Percentiles rank a stretch among this genome's conserved stretches.
Evolutionary conservation across 35 echinoderm and acorn worm genomes (phyloP).

Genomic region (Holothuria glaberrima): DNA sequence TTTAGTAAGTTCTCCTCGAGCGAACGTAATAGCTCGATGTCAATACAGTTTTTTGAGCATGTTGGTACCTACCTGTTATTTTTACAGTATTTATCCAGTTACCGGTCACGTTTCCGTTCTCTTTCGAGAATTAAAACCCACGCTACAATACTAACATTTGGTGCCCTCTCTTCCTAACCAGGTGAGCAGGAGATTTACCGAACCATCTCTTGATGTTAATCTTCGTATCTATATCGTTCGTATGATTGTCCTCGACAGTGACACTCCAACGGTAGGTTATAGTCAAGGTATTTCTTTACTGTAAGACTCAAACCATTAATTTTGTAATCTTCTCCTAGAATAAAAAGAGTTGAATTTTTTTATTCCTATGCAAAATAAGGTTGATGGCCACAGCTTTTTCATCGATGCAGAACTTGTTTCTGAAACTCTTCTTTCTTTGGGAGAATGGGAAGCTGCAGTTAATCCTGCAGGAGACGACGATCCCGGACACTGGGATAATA

Average conservation of each 20-base stretch:
- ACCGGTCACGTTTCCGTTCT: too few species aligned
- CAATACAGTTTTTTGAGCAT: too few species aligned
- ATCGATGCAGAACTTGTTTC: not conserved
- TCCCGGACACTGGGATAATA: conserved; percentile 35
- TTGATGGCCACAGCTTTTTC: conserved; percentile 24
- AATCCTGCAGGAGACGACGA: conserved; percentile 24
- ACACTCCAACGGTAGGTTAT: not conserved
- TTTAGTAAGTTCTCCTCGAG: too few species aligned
- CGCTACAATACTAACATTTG: too few species aligned
- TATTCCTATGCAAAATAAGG: not conserved
- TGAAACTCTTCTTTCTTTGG: not conserved
- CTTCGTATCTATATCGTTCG: conserved; percentile 19
- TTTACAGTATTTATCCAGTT: too few species aligned
- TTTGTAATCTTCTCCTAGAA: too few species aligned
- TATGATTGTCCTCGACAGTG: not conserved
- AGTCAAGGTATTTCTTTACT: too few species aligned
- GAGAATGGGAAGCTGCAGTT: not conserved
- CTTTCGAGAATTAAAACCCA: too few species aligned
- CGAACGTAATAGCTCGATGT: too few species aligned
- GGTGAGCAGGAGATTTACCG: conserved; percentile 12
- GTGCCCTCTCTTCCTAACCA: not conserved
- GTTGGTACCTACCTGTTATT: too few species aligned
- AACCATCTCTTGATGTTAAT: not conserved
- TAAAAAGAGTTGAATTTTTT: too few species aligned
- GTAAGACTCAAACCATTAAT: too few species aligned